These are phyloP conservation scores for Leptopilina clavipes DNA, from an alignment of 1,140 invertebrate genomes.

Conservation along the genomic window DNA sequence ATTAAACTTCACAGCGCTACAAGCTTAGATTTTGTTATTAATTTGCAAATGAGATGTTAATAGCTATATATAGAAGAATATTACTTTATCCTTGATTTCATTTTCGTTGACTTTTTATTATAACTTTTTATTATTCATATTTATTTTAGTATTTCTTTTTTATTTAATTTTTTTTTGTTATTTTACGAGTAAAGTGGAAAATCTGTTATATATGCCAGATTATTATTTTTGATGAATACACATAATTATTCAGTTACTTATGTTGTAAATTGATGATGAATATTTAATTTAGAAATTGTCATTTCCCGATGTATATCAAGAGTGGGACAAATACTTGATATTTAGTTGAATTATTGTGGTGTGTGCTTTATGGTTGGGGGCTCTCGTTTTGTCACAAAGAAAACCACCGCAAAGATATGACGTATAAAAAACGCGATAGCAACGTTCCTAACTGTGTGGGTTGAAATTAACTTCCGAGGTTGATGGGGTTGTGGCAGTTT, in stretches of 20 bases:
- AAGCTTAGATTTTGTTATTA: background rate
- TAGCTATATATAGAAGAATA: background rate
- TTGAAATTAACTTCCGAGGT: background rate
- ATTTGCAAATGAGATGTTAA: background rate
- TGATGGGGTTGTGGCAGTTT: background rate
- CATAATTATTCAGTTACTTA: background rate
- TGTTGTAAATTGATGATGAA: background rate
- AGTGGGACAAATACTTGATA: background rate
- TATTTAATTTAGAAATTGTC: background rate
- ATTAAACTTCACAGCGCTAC: slow-evolving; percentile 5
- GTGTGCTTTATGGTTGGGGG: background rate
- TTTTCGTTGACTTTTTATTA: background rate
- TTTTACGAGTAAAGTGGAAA: too few species aligned
- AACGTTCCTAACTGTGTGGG: background rate
- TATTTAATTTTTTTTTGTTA: too few species aligned
- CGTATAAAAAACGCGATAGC: background rate
- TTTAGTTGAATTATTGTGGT: background rate
- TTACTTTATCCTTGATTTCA: background rate
- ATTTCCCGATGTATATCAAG: background rate
- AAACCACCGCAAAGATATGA: background rate
- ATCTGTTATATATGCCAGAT: too few species aligned
- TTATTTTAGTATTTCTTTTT: too few species aligned
- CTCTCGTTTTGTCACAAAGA: background rate
- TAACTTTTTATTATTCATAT: too few species aligned
- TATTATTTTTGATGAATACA: background rate